Conservation (phyloP, 1,140 invertebrate genomes). For the Trichomalopsis sarcophagae region DNA sequence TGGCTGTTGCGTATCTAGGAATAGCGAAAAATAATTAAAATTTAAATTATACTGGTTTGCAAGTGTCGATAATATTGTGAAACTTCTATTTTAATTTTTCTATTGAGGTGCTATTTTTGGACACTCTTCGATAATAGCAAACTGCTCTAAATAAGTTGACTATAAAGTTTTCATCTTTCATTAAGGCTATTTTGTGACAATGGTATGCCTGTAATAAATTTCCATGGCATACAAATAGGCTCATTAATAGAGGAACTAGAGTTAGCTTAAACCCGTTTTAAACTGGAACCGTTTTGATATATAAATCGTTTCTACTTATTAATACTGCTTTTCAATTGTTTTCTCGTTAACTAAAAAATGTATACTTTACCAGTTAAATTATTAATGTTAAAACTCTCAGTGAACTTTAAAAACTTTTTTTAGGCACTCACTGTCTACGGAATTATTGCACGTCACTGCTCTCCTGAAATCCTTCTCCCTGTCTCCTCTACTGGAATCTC, state of each 20-base stretch:
- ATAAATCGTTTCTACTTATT: background rate
- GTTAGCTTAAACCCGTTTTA: background rate
- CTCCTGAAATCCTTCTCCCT: conserved; percentile 66
- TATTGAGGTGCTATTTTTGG: no score
- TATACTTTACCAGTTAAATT: no score
- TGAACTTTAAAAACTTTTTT: background rate
- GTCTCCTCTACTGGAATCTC: conserved; percentile 38
- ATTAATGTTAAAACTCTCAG: no score
- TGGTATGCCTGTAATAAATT: no score
- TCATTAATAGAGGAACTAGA: background rate
- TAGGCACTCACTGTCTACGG: conserved; percentile 65
- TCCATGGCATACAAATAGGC: background rate
- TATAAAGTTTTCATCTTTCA: background rate
- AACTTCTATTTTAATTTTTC: no score
- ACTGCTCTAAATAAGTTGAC: background rate
- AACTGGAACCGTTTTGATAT: background rate
- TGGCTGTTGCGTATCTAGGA: conserved; percentile 66
- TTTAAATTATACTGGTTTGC: background rate
- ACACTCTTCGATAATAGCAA: background rate
- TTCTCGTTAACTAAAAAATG: background rate
- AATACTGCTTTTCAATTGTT: background rate
- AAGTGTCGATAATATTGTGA: background rate
- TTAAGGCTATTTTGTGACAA: no score
- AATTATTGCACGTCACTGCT: conserved; percentile 69
- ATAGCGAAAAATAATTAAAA: background rate